Percentiles rank a stretch among this genome's conserved stretches.
These are phyloP conservation scores for Drosophila quinaria DNA, from an alignment of 2,888 invertebrate genomes.

Conservation along the genomic window DNA sequence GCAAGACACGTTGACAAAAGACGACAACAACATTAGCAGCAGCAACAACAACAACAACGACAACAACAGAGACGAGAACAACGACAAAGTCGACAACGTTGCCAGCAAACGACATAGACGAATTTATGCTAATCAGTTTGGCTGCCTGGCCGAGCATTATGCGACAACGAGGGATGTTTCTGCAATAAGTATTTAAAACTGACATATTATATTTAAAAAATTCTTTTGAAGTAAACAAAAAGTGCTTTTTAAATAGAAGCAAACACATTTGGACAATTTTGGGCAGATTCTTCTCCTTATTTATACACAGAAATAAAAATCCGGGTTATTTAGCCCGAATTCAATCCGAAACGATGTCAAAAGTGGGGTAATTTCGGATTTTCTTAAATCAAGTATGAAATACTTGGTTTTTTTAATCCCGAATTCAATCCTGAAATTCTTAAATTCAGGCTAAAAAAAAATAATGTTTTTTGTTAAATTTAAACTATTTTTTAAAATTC, in stretches of 20 bases:
- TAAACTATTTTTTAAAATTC: too few species aligned
- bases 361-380: too few species aligned
- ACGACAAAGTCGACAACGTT: conserved; percentile 49
- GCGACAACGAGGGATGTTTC: conserved; percentile 39
- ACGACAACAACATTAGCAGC: conserved; percentile 46
- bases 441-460: too few species aligned
- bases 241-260: not conserved
- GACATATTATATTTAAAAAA: conserved; percentile 31
- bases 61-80: conserved; percentile 23
- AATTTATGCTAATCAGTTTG: conserved; percentile 79
- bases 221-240: conserved; percentile 11
- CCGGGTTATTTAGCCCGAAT: too few species aligned
- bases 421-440: too few species aligned
- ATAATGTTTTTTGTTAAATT: too few species aligned
- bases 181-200: conserved; percentile 27
- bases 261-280: not conserved
- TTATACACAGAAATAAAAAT: too few species aligned
- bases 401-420: too few species aligned
- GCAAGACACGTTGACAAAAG: conserved; percentile 81
- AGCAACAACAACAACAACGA: conserved; percentile 21
- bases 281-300: not conserved
- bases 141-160: conserved; percentile 55
- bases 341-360: too few species aligned
- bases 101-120: conserved; percentile 71
- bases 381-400: too few species aligned